A percentile compares a stretch with the other conserved stretches of the same genome.
These are phyloP conservation scores for Linnaemya tessellans DNA, from an alignment of 2,888 invertebrate species.

Conservation along the genomic window DNA sequence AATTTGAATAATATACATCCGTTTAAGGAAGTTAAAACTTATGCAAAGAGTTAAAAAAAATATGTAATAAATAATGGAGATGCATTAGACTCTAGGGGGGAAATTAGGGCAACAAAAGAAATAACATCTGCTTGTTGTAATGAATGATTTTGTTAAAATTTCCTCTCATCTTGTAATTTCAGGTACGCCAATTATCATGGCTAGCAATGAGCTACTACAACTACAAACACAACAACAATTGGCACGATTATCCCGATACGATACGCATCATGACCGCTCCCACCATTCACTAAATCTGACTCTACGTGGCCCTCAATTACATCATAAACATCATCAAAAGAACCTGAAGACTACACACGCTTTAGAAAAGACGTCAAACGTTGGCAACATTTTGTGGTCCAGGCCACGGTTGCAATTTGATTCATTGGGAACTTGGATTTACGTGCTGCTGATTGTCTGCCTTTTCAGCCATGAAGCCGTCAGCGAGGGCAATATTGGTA, in stretches of 20 bases:
- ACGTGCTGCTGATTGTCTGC: conserved; percentile 75
- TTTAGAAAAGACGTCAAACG: background rate
- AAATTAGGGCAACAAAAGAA: background rate
- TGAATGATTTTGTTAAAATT: conserved; percentile 22
- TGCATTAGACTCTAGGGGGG: conserved; percentile 8
- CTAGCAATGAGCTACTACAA: conserved; percentile 82
- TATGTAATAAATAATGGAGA: conserved; percentile 37
- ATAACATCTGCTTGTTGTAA: conserved; percentile 22
- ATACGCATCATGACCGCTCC: conserved; percentile 18
- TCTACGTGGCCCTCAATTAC: background rate
- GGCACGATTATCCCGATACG: conserved; percentile 47
- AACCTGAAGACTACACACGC: conserved; percentile 29
- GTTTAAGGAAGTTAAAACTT: conserved; percentile 67
- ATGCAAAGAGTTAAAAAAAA: conserved; percentile 10
- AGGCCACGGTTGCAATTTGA: conserved; percentile 72
- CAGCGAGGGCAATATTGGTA: conserved; percentile 82
- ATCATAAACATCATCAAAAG: conserved; percentile 17
- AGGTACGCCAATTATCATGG: conserved; percentile 83
- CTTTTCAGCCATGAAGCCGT: conserved; percentile 77
- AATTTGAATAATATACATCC: conserved; percentile 64
- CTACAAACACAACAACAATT: conserved; percentile 76
- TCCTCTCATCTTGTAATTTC: conserved; percentile 7
- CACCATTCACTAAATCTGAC: conserved; percentile 45
- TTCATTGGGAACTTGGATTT: conserved; percentile 74
- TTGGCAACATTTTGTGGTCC: conserved; percentile 16